A percentile compares a stretch with the other conserved stretches of the same genome.
These are phyloP conservation scores for Stegostoma tigrinum DNA, from an alignment of 2,113 vertebrate species.

Conservation along the genomic window DNA sequence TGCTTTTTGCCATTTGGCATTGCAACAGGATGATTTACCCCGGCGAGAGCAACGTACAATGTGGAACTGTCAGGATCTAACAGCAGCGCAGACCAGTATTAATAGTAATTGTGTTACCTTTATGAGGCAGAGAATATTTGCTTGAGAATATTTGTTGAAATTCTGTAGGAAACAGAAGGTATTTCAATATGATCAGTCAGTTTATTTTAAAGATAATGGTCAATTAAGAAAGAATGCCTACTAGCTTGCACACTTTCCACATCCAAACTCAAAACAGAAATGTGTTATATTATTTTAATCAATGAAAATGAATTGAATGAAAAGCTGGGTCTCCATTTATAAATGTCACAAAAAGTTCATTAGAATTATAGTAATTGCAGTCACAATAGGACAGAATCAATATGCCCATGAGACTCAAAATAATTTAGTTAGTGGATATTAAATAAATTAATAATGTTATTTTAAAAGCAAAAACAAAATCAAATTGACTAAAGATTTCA, in stretches of 20 bases:
- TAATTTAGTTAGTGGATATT: slow-evolving; percentile 36
- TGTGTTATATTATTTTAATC: not conserved
- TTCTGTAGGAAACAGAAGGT: too few species aligned
- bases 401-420: not conserved
- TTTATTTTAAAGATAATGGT: not conserved
- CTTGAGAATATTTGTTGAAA: too few species aligned
- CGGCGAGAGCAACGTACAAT: not conserved
- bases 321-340: not conserved
- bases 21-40: not conserved
- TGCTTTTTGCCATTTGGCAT: not conserved
- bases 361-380: not conserved
- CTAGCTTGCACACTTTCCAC: not conserved
- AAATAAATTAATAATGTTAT: slow-evolving; percentile 36
- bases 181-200: not conserved
- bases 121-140: not conserved
- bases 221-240: not conserved
- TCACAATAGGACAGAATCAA: not conserved
- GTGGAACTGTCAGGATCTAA: not conserved
- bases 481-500: slow-evolving; percentile 26
- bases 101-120: not conserved
- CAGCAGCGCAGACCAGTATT: not conserved
- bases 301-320: slow-evolving; percentile 27
- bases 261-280: not conserved
- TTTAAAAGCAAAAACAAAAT: slow-evolving; percentile 29
- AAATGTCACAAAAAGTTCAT: slow-evolving; percentile 20